A percentile compares a stretch with the other conserved stretches of the same genome.
Evolutionary conservation across 1,140 invertebrate species (phyloP).

Genomic region (Pemphigus obesinymphae): DNA sequence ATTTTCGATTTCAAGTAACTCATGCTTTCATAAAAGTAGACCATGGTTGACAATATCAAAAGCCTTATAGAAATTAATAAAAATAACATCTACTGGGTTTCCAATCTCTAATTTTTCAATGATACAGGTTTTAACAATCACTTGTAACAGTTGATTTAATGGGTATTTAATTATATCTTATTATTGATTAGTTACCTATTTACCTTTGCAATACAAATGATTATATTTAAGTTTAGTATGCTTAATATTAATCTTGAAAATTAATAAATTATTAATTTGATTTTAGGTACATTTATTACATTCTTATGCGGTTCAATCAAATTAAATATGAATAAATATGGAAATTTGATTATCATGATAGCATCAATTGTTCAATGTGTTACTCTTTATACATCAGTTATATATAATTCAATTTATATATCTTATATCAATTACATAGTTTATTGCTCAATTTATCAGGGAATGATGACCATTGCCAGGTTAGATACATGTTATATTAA

Average conservation of each 20-base stretch:
- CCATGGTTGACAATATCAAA: no score
- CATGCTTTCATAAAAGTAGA: no score
- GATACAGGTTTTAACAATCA: no score
- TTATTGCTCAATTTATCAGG: slow-evolving; percentile 15
- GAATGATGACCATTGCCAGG: slow-evolving; percentile 32
- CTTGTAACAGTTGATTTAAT: no score
- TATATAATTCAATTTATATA: slow-evolving; percentile 12
- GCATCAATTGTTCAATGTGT: not conserved
- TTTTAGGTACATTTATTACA: slow-evolving; percentile 10
- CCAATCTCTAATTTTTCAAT: no score
- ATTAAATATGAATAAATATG: slow-evolving; percentile 15
- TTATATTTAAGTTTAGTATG: not conserved
- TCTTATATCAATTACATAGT: slow-evolving; percentile 25
- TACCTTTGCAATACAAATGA: not conserved
- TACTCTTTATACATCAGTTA: not conserved
- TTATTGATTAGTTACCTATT: no score
- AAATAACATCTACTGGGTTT: no score
- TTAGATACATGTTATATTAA: not conserved
- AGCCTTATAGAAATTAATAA: no score
- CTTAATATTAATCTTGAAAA: not conserved
- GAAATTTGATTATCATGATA: not conserved
- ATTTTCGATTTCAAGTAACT: no score
- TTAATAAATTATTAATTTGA: not conserved
- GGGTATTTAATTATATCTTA: no score
- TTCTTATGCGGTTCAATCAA: slow-evolving; percentile 2